A percentile compares a stretch with the other conserved stretches of the same genome.
Conservation (phyloP, 2,888 invertebrate genomes). For the Limenitis arthemis region DNA sequence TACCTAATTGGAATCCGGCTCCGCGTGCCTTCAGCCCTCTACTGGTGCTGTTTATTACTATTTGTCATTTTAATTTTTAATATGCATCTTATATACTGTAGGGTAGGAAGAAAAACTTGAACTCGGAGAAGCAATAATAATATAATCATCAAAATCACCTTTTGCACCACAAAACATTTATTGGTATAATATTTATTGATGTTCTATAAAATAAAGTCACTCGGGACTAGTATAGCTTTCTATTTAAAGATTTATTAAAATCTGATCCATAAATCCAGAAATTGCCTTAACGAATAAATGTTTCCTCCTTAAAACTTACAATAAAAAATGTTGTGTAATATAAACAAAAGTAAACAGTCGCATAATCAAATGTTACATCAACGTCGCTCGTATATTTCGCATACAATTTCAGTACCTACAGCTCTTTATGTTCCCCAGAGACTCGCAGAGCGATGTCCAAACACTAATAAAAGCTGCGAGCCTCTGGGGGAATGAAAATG, state of each 20-base stretch:
- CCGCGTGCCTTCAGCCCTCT: constrained; percentile 7
- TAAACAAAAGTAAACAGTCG: background rate
- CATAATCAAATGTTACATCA: background rate
- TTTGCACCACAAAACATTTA: too few relatives aligned
- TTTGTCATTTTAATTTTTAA: background rate
- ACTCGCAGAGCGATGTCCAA: constrained; percentile 19
- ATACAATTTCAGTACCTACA: constrained; percentile 7
- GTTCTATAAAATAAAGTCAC: background rate
- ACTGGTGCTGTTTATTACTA: constrained; percentile 1
- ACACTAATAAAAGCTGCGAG: constrained; percentile 25
- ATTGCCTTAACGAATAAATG: too few relatives aligned
- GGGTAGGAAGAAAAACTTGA: too few relatives aligned
- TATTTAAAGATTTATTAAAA: background rate
- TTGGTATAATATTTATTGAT: too few relatives aligned
- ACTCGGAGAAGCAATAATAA: too few relatives aligned
- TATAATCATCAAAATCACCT: too few relatives aligned
- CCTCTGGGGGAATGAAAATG: constrained; percentile 18
- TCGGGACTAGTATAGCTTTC: background rate
- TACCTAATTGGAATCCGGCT: constrained; percentile 43
- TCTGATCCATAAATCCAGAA: too few relatives aligned
- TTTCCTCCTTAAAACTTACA: too few relatives aligned
- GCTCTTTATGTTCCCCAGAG: constrained; percentile 14
- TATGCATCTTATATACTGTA: background rate
- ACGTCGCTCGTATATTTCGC: constrained; percentile 5
- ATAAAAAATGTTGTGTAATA: too few relatives aligned